Conservation (phyloP, 2,113 vertebrate species). For the Lycaon pictus region DNA sequence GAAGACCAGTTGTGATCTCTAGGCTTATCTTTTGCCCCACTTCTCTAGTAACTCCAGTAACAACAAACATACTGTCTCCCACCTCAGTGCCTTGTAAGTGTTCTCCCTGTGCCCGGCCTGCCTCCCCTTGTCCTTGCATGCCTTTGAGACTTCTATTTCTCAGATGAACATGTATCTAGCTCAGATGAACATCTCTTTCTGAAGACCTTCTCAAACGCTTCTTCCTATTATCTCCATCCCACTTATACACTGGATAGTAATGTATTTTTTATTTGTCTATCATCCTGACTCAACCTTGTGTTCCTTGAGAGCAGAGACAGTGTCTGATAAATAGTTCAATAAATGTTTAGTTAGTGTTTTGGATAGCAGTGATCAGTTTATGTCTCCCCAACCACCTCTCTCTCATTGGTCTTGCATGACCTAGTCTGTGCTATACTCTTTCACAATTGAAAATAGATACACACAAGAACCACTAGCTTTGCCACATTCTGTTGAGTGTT, state of each 20-base stretch:
- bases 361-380: slow-evolving; percentile 28
- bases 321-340: slow-evolving; percentile 45
- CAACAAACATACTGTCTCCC: not conserved
- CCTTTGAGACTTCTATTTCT: not conserved
- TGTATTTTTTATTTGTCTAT: not conserved
- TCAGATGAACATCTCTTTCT: not conserved
- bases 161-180: not conserved
- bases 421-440: not conserved
- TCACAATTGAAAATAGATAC: slow-evolving; percentile 46
- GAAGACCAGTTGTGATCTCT: not conserved
- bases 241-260: not conserved
- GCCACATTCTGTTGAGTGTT: not conserved
- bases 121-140: not conserved
- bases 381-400: not conserved
- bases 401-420: not conserved
- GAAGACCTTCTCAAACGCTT: not conserved
- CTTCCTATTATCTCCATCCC: not conserved
- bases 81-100: not conserved
- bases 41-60: not conserved
- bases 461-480: slow-evolving; percentile 35
- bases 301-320: slow-evolving; percentile 56
- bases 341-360: slow-evolving; percentile 52
- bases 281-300: not conserved
- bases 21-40: not conserved
- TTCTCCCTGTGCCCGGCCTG: not conserved